Evolutionary conservation across 2,888 invertebrate genomes (phyloP).

Genomic region (Cryptocephalus moraei): DNA sequence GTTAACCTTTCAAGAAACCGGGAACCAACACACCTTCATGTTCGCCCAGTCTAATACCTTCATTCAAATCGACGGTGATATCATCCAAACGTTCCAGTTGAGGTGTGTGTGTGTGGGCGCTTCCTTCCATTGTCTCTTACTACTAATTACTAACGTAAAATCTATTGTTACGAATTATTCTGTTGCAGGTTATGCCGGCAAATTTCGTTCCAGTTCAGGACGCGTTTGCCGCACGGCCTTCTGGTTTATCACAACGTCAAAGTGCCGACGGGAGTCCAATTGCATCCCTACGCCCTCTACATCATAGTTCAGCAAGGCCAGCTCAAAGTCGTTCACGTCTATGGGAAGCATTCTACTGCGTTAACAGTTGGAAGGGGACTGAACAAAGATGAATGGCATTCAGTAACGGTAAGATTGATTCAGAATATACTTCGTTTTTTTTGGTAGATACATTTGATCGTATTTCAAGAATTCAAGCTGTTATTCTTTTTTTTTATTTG

Average conservation of each 20-base stretch:
- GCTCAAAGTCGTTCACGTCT: constrained; percentile 84
- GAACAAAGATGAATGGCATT: constrained; percentile 85
- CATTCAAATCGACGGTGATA: constrained; percentile 83
- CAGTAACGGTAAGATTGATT: constrained; percentile 54
- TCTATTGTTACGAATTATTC: too few relatives aligned
- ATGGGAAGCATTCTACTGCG: constrained; percentile 77
- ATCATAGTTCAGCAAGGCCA: constrained; percentile 88
- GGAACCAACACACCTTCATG: constrained; percentile 79
- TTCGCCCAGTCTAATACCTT: constrained; percentile 85
- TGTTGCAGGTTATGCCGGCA: constrained; percentile 68
- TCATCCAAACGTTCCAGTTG: constrained; percentile 81
- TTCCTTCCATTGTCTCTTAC: too few relatives aligned
- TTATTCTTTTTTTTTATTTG: too few relatives aligned
- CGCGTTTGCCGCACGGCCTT: constrained; percentile 77
- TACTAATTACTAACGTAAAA: too few relatives aligned
- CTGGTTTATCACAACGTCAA: constrained; percentile 86
- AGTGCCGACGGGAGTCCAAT: constrained; percentile 64
- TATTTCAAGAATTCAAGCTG: too few relatives aligned
- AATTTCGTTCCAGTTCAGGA: constrained; percentile 82
- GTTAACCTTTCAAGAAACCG: constrained; percentile 76
- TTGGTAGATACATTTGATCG: too few relatives aligned
- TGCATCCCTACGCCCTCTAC: constrained; percentile 83
- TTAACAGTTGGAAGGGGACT: constrained; percentile 78
- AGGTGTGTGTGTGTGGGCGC: constrained; percentile 51
- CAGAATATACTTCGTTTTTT: too few relatives aligned